Base-by-base conservation (phyloP, 2,797 vertebrate species). In the Microctenopoma stevenorrisi region DNA sequence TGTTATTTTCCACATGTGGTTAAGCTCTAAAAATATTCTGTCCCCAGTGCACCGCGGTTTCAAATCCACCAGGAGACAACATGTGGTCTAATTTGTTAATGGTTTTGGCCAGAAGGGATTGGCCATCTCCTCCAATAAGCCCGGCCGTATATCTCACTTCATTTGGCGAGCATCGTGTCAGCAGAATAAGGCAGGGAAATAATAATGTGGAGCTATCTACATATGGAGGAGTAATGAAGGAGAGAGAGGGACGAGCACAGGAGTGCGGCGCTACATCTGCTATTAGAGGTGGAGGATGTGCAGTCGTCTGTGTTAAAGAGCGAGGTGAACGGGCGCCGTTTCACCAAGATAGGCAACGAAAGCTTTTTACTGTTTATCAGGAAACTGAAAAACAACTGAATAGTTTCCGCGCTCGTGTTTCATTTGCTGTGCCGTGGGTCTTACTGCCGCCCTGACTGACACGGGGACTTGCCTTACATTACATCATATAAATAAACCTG, bases 111-210 rank as follows among this genome's bases (percentile, higher is more conserved):
- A 86, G 89, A 81, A 83, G 91, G 89, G 90, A 91, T 84, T 79
- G 92, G 89, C 90, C 91, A 90, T 94, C 90, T 87, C 82, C 74
- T 73, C 88, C 88, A 92, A 91, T 92, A 89, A 92, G 84, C 78
- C 68, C 33, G 14, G 79, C 79, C 76, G 86, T 94, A 91, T 90
- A 93, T 94, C 91, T 93, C 93, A 94, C 91, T 94, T 94, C 92
- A 94, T 94, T 93, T 94, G 91, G 76, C 88, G 47, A 28, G 57
- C 49, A 82, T 81, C 18, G 81, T 72, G 88, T 94, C 94, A 94
- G 94, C 94, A 89, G 88, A 92, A 93, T 85, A 88, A 88, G 76
- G 82, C 77, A 60, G 85, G 78, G 79, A 91, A 87, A 86, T 90
- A 89, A 94, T 91, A 92, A 92, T 77, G 78, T 63, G 82, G 35